Evolutionary conservation across 2,888 invertebrate species (phyloP).

Genomic region (Drepanosiphum platanoidis): DNA sequence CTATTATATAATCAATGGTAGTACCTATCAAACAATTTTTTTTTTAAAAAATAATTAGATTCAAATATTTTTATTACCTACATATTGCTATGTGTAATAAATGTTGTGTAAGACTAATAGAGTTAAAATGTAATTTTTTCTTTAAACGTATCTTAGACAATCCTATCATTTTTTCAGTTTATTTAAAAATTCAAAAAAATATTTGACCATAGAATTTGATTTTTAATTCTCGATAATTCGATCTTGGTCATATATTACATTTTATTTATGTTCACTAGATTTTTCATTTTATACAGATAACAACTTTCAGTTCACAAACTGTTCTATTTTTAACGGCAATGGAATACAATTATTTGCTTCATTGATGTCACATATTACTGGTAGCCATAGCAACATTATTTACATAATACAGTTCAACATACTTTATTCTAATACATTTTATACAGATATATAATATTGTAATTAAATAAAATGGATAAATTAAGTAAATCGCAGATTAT

Average conservation of each 20-base stretch:
- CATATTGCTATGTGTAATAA: not conserved
- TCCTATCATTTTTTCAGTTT: not conserved
- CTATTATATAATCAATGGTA: no score
- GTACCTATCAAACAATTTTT: no score
- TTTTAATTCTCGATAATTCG: not conserved
- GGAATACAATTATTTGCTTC: not conserved
- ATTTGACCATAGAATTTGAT: not conserved
- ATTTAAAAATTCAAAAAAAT: not conserved
- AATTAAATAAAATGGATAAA: constrained; percentile 46
- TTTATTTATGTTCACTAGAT: not conserved
- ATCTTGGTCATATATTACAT: not conserved
- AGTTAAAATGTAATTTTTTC: no score
- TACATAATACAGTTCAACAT: not conserved
- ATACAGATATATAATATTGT: not conserved
- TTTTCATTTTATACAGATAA: not conserved
- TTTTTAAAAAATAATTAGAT: not conserved
- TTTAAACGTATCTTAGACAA: no score
- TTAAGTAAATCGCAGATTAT: constrained; percentile 85
- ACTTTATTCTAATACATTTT: not conserved
- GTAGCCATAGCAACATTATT: constrained; percentile 53
- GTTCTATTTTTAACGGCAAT: not conserved
- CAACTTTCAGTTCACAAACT: not conserved
- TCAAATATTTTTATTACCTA: not conserved
- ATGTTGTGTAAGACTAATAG: not conserved
- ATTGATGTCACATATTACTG: constrained; percentile 38